phyloP scores from a whole-genome alignment of 1,140 invertebrate species.

The Papilio polytes region DNA sequence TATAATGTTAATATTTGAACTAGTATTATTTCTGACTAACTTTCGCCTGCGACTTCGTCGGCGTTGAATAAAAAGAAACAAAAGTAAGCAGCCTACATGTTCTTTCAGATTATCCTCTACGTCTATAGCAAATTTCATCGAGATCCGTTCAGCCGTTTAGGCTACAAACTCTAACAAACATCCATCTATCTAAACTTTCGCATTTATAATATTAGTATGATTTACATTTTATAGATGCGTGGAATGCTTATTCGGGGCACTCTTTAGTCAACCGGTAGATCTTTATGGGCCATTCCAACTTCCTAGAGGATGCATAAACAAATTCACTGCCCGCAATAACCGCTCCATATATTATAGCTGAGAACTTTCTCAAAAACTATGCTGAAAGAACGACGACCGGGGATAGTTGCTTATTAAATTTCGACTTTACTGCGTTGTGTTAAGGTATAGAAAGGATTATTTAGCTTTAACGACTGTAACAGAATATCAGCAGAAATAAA shows the following conservation, averaged over 20 bases:
- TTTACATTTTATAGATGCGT: neutral
- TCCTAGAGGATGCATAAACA: slow-evolving; percentile 20
- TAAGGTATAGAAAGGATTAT: neutral
- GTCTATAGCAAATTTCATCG: too few species aligned
- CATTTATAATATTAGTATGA: neutral
- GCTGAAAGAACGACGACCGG: neutral
- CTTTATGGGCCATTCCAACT: slow-evolving; percentile 11
- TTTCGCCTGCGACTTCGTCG: too few species aligned
- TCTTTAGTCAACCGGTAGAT: slow-evolving; percentile 12
- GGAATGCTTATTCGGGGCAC: slow-evolving; percentile 1
- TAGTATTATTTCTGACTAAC: neutral
- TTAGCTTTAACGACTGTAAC: neutral
- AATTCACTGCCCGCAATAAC: slow-evolving; percentile 25
- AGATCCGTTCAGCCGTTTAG: too few species aligned
- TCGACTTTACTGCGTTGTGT: neutral
- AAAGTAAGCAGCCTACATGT: too few species aligned
- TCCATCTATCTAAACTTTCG: too few species aligned
- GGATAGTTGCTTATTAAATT: neutral
- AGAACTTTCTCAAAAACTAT: slow-evolving; percentile 7
- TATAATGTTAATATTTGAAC: neutral
- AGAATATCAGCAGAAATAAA: too few species aligned
- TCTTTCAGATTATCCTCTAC: too few species aligned
- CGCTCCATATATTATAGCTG: slow-evolving; percentile 15
- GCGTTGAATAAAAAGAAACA: too few species aligned
- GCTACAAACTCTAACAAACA: too few species aligned